Base-by-base conservation (phyloP, 2,797 vertebrate genomes). In the Microctenopoma lineatum region DNA sequence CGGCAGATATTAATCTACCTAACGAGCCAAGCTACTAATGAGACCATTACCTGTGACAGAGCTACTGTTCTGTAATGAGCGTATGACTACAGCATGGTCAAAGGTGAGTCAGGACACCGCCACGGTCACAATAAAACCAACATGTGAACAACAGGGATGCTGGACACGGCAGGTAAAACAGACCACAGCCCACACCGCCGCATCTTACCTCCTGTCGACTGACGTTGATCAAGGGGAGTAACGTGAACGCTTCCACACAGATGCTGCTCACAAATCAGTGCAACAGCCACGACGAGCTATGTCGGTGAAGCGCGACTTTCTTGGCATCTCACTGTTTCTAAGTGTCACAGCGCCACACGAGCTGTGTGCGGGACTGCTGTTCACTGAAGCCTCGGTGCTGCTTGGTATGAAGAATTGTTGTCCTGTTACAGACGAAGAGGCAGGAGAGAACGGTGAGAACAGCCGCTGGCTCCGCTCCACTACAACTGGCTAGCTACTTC, bases 401-500 rank as follows among this genome's bases (percentile, higher is more conserved):
- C 46, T 65, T 8, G 3, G 53, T 5, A 1, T 26, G 38, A 48
- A 16, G 65, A 66, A 59, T 18, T 55, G 73, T 29, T 7, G 75
- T 79, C 71, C 72, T 32, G 68, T 85, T 74, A 70, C 77, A 73
- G 67, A 25, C 48, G 38, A 56, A 36, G 59, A 67, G 64, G 58
- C 55, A 56, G 59, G 44, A 58, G 68, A 50, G 63, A 29, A 9
- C 58, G 44, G 14, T 12, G 63, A 76, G 38, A 50, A 68, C 77
- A 29, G 73, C 84, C 42, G 62, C 66, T 64, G 66, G 69, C 73
- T 75, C 66, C 14, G 41, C 42, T 61, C 53, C 57, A 9, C 69
- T 6, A 15, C 14, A 7, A 71, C 59, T 59, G 70, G 82, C 89
- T 85, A 87, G 77, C 74, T 84, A 56, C 72, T 80, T 87, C 89